phyloP scores from a whole-genome alignment of 1,140 invertebrate species.

The Drosophila pandora region DNA sequence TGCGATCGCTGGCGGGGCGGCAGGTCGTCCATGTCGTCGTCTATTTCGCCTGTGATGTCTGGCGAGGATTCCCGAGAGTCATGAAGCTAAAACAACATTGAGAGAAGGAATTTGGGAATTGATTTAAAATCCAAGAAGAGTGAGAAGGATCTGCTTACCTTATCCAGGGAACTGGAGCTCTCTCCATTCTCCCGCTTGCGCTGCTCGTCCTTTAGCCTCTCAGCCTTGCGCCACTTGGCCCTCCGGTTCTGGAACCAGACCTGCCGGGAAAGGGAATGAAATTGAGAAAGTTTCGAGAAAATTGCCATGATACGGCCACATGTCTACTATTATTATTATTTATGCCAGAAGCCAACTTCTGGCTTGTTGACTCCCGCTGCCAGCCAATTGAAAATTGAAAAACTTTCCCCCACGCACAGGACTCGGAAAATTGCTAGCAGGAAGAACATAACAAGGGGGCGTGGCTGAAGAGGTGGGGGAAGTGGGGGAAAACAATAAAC shows the following conservation, averaged over 20 bases:
- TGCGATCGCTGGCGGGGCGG: constrained; percentile 72
- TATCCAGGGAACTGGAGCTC: constrained; percentile 85
- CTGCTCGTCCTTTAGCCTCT: constrained; percentile 95
- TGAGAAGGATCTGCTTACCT: constrained; percentile 43
- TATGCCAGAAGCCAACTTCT: constrained; percentile 42
- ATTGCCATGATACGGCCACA: constrained; percentile 59
- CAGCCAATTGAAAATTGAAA: constrained; percentile 78
- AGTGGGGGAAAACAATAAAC: constrained; percentile 65
- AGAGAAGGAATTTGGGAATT: neutral
- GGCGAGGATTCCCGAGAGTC: constrained; percentile 83
- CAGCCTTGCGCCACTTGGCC: constrained; percentile 97
- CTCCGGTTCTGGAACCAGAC: constrained; percentile 98
- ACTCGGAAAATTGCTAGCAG: constrained; percentile 1
- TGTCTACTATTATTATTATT: constrained; percentile 56
- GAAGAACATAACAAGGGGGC: neutral
- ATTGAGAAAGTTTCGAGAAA: constrained; percentile 62
- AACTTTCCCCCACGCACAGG: constrained; percentile 58
- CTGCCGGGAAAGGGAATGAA: constrained; percentile 84
- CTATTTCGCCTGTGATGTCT: constrained; percentile 82
- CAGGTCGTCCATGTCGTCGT: constrained; percentile 77
- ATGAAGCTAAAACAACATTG: constrained; percentile 49
- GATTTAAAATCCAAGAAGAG: no score
- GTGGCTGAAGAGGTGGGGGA: neutral
- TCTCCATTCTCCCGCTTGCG: constrained; percentile 91
- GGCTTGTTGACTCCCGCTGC: constrained; percentile 35